Evolutionary conservation across 2,797 vertebrate genomes (phyloP), one percentile per base, ranked within the genome.

Genomic region (Menidia menidia): DNA sequence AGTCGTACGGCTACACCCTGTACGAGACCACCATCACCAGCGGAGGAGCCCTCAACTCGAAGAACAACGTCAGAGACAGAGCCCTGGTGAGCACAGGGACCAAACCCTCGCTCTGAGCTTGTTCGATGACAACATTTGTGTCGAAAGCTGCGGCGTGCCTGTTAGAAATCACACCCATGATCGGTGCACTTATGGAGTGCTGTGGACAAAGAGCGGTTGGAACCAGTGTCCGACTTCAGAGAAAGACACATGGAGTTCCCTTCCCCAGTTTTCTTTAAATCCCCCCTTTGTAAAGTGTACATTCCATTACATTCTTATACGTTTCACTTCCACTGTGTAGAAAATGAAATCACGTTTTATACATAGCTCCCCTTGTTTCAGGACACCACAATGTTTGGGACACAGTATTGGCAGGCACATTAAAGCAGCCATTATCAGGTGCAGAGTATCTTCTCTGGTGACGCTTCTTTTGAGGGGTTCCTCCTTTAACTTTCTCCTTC

Each of bases 1-100:
- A 99, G 89, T 94, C 96, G 0, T 96, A 96, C 0, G 97, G 97
- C 1, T 98, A 98, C 32, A 95, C 95, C 0, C 92, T 99, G 42
- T 98, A 98, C 0, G 96, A 98, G 92, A 96, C 96, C 4, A 81
- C 84, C 63, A 95, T 98, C 53, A 85, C 84, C 45, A 92, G 91
- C 0, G 94, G 95, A 8, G 97, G 97, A 0, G 31, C 78, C 2
- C 94, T 98, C 59, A 85, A 92, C 64, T 94, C 94, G 0, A 89
- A 78, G 41, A 94, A 95, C 68, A 92, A 94, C 1, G 53, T 97
- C 80, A 91, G 92, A 43, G 97, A 99, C 90, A 85, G 96, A 89
- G 97, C 97, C 0, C 93, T 97, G 95, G 97, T 98, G 53, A 94
- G 61, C 41, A 80, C 61, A 15, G 13, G 25, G 30, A 60, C 41